A percentile compares a stretch with the other conserved stretches of the same genome.
Conservation (phyloP, 2,888 invertebrate genomes). For the Mesorhabditis belari region DNA sequence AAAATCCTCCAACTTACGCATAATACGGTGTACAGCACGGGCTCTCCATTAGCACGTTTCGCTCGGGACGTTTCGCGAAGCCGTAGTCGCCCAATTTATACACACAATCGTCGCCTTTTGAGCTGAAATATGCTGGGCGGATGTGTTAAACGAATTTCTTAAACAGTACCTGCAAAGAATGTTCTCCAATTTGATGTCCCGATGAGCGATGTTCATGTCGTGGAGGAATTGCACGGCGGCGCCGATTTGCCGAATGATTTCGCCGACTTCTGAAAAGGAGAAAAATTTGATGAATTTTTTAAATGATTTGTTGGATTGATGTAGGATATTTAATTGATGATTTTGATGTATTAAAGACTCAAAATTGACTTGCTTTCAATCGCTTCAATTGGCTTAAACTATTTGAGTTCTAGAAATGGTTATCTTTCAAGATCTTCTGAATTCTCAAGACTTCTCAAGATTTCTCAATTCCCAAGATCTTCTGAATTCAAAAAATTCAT, state of each 20-base stretch:
- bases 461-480: no score
- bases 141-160: background rate
- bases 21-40: conserved; percentile 99
- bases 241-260: conserved; percentile 92
- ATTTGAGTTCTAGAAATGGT: no score
- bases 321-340: no score
- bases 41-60: conserved; percentile 77
- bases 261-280: conserved; percentile 71
- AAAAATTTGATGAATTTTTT: no score
- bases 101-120: conserved; percentile 66
- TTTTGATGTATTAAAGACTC: no score
- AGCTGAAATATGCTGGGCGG: conserved; percentile 10
- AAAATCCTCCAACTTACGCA: conserved; percentile 63
- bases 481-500: no score
- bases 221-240: conserved; percentile 88
- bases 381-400: no score
- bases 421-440: no score
- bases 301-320: no score
- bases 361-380: no score
- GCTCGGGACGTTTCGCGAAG: conserved; percentile 85
- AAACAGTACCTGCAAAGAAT: conserved; percentile 69
- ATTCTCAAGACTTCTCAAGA: no score
- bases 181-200: conserved; percentile 67
- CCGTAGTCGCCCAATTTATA: conserved; percentile 97
- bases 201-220: conserved; percentile 77